Percentiles rank a stretch among this genome's conserved stretches.
These are phyloP conservation scores for Alaudala cheleensis DNA, from an alignment of 2,113 vertebrate species.

Conservation along the genomic window DNA sequence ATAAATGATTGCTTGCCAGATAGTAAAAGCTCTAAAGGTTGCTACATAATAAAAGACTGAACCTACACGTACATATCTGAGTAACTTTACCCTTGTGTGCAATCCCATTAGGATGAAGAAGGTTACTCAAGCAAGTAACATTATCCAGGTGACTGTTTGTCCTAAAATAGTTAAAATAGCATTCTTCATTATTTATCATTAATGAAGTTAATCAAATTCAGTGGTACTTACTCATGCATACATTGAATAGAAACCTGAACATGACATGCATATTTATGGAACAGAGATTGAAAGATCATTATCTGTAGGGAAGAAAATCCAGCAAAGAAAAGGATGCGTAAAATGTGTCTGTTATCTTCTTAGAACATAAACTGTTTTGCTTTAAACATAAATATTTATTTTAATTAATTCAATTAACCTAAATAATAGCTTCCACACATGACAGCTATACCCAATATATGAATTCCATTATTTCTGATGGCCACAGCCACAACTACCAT, in stretches of 20 bases:
- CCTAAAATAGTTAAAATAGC: constrained; percentile 73
- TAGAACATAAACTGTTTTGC: constrained; percentile 67
- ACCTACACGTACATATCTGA: constrained; percentile 22
- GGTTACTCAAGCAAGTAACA: constrained; percentile 37
- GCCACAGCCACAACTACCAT: neutral
- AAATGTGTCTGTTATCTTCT: constrained; percentile 64
- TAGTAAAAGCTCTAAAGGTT: constrained; percentile 76
- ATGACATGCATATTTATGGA: constrained; percentile 76
- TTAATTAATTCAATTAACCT: constrained; percentile 71
- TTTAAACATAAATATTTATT: constrained; percentile 73
- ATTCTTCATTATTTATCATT: constrained; percentile 74
- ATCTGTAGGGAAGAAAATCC: constrained; percentile 64
- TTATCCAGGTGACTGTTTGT: constrained; percentile 53
- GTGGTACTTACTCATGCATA: constrained; percentile 62
- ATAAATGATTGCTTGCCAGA: constrained; percentile 78
- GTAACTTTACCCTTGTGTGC: constrained; percentile 51
- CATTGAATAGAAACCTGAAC: constrained; percentile 72
- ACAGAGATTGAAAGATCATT: constrained; percentile 71
- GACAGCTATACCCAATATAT: constrained; percentile 54
- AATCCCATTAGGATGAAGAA: constrained; percentile 41
- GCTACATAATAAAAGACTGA: constrained; percentile 70
- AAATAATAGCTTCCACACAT: constrained; percentile 64
- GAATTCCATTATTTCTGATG: constrained; percentile 29
- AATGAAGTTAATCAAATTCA: constrained; percentile 80
- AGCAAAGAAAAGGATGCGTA: constrained; percentile 57